These are phyloP conservation scores for Actinemys pallida DNA, from an alignment of 2,113 vertebrate genomes.

Conservation along the genomic window DNA sequence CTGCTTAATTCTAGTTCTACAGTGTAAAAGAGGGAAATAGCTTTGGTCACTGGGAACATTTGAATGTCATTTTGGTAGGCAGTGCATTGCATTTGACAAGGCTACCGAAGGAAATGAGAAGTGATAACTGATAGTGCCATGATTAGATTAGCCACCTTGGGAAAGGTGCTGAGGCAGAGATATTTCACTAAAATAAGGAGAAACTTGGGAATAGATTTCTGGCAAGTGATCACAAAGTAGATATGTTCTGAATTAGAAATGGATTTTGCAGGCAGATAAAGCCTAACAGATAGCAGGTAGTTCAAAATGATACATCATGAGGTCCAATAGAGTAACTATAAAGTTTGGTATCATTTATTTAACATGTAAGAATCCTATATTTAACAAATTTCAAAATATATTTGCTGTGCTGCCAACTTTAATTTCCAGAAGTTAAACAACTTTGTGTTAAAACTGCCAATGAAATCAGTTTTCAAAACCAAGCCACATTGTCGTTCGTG, in stretches of 20 bases:
- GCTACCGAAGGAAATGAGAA: conserved; percentile 79
- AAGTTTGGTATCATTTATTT: conserved; percentile 76
- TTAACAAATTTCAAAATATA: conserved; percentile 76
- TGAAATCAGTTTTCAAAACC: background rate
- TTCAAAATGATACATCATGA: conserved; percentile 73
- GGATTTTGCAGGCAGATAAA: conserved; percentile 82
- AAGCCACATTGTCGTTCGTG: background rate
- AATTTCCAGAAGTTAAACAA: conserved; percentile 71
- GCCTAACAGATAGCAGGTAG: conserved; percentile 74
- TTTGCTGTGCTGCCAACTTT: conserved; percentile 61
- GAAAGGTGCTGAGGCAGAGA: conserved; percentile 84
- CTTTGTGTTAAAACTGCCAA: conserved; percentile 48
- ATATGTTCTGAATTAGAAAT: conserved; percentile 82
- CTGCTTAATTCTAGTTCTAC: background rate
- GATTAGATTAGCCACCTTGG: conserved; percentile 84
- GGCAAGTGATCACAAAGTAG: conserved; percentile 73
- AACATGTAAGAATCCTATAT: conserved; percentile 66
- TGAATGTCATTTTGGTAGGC: conserved; percentile 75
- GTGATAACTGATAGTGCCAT: conserved; percentile 76
- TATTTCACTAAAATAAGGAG: conserved; percentile 83
- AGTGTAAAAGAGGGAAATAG: background rate
- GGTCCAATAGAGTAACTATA: conserved; percentile 56
- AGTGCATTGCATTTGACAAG: conserved; percentile 72
- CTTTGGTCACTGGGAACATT: conserved; percentile 47
- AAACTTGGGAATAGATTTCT: conserved; percentile 80